Conservation (phyloP, 1,140 invertebrate species). For the Triops cancriformis region DNA sequence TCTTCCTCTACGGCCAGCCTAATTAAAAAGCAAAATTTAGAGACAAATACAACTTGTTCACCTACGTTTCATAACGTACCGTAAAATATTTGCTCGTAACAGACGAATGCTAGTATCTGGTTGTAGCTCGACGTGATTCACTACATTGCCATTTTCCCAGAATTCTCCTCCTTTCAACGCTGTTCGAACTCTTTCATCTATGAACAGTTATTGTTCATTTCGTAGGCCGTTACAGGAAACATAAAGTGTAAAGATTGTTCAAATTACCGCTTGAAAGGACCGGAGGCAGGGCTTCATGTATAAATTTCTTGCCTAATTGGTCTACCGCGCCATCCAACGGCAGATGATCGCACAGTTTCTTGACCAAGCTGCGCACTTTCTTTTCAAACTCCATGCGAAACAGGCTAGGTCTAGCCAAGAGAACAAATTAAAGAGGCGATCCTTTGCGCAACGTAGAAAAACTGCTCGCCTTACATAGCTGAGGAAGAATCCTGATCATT, state of each 20-base stretch:
- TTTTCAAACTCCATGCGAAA: constrained; percentile 46
- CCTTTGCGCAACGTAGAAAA: neutral
- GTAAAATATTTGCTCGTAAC: constrained; percentile 56
- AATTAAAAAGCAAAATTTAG: constrained; percentile 30
- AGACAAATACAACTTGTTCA: neutral
- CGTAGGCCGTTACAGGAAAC: too few species aligned
- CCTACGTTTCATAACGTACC: constrained; percentile 39
- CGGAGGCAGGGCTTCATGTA: constrained; percentile 82
- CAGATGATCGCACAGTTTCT: constrained; percentile 52
- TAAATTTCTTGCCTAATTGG: constrained; percentile 68
- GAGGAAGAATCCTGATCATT: constrained; percentile 43
- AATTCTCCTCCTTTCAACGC: constrained; percentile 59
- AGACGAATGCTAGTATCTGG: constrained; percentile 60
- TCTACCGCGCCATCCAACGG: constrained; percentile 76
- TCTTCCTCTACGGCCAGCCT: constrained; percentile 63
- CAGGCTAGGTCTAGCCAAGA: neutral
- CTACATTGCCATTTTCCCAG: constrained; percentile 51
- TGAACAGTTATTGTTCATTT: constrained; percentile 22
- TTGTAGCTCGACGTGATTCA: constrained; percentile 54
- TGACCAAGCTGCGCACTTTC: constrained; percentile 53
- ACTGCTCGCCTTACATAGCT: constrained; percentile 37
- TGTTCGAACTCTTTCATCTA: constrained; percentile 55
- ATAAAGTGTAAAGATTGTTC: neutral
- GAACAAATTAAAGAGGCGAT: neutral
- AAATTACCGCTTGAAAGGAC: constrained; percentile 48